Percentiles rank a stretch among this genome's conserved stretches.
Evolutionary conservation across 2,113 vertebrate genomes (phyloP).

Genomic region (Microtus montanus): DNA sequence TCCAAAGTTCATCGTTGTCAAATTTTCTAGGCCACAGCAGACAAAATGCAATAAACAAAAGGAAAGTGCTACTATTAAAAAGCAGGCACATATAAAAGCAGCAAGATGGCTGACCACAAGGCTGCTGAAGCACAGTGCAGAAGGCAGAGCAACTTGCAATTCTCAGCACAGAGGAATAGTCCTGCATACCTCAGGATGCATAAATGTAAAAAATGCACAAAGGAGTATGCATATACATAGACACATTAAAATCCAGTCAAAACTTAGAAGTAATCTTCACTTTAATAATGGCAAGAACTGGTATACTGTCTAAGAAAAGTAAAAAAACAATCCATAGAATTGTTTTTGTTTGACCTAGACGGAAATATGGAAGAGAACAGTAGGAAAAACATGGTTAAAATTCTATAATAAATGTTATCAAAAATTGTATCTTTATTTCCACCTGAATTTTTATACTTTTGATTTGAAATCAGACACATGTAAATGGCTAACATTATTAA

Average conservation of each 20-base stretch:
- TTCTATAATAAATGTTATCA: conserved; percentile 8
- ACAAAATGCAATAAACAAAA: conserved; percentile 57
- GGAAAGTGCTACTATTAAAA: conserved; percentile 5
- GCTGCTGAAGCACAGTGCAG: conserved; percentile 17
- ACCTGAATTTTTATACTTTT: not conserved
- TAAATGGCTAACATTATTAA: not conserved
- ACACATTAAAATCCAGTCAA: not conserved
- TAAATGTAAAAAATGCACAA: not conserved
- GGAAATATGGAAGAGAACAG: not conserved
- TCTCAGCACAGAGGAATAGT: conserved; percentile 33
- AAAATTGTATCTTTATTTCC: not conserved
- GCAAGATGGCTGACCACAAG: not conserved
- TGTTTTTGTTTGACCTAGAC: not conserved
- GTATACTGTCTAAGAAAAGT: not conserved
- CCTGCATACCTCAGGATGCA: not conserved
- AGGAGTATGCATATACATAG: accelerated
- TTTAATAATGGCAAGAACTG: not conserved
- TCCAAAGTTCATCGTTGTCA: conserved; percentile 10
- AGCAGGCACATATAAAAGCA: conserved; percentile 51
- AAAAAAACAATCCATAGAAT: not conserved
- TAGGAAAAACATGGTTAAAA: not conserved
- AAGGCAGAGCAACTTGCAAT: conserved; percentile 34
- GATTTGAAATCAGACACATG: conserved; percentile 14
- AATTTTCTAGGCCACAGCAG: not conserved
- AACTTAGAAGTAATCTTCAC: conserved; percentile 36